phyloP scores from a whole-genome alignment of 2,113 vertebrate genomes.

The Ivindomyrus marchei region DNA sequence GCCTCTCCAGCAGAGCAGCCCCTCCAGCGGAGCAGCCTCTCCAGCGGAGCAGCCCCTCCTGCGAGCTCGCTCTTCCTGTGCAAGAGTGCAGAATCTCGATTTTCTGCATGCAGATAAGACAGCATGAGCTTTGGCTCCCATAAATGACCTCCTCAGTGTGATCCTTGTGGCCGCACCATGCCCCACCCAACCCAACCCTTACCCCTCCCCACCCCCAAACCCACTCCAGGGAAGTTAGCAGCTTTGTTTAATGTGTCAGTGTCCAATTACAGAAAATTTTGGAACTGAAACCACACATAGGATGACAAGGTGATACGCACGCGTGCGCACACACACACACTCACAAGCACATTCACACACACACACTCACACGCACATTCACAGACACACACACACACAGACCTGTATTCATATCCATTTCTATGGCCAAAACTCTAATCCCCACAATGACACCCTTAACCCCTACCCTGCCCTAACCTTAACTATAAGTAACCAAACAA shows the following conservation, averaged over 20 bases:
- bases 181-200: rapidly evolving
- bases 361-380: neutral
- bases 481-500: too few species aligned
- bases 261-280: neutral
- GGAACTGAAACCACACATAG: neutral
- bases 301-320: neutral
- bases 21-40: too few species aligned
- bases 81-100: neutral
- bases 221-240: neutral
- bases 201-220: neutral
- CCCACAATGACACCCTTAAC: too few species aligned
- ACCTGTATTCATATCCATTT: too few species aligned
- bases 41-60: too few species aligned
- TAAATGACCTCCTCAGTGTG: neutral
- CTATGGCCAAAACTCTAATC: too few species aligned
- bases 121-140: neutral
- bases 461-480: too few species aligned
- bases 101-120: neutral
- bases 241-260: neutral
- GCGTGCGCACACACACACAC: neutral
- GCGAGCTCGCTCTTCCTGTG: neutral
- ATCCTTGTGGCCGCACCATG: neutral
- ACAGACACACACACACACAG: too few species aligned
- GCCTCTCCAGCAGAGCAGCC: too few species aligned
- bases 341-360: neutral